These are phyloP conservation scores for Pelodytes ibericus DNA, from an alignment of 2,797 vertebrate species.

Conservation along the genomic window DNA sequence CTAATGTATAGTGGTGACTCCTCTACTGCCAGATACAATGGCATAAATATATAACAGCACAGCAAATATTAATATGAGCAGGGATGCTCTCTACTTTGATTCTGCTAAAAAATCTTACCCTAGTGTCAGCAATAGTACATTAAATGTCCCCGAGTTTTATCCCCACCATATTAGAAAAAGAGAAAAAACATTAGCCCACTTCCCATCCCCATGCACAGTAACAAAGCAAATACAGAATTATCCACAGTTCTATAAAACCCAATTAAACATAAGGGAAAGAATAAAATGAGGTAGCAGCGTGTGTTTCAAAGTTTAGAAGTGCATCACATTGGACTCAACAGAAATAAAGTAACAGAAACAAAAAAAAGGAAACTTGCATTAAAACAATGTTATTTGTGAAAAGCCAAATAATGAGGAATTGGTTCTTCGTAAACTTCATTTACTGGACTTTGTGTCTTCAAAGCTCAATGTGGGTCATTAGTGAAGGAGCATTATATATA, in stretches of 20 bases:
- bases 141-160: background rate
- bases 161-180: conserved; percentile 9
- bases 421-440: background rate
- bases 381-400: conserved; percentile 32
- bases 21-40: background rate
- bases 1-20: background rate
- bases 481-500: background rate
- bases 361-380: conserved; percentile 64
- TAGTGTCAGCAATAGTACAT: conserved; percentile 17
- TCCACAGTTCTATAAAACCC: conserved; percentile 58
- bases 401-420: conserved; percentile 42
- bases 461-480: background rate
- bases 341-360: conserved; percentile 64
- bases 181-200: background rate
- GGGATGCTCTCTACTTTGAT: background rate
- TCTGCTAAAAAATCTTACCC: background rate
- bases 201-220: background rate
- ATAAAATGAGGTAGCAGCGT: conserved; percentile 93
- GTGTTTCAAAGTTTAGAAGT: conserved; percentile 95
- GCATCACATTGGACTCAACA: conserved; percentile 76
- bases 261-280: conserved; percentile 36
- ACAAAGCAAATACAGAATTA: conserved; percentile 30
- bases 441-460: background rate
- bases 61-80: background rate
- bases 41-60: background rate